Evolutionary conservation across 2,888 invertebrate species (phyloP).

Genomic region (Coenonympha glycerion): DNA sequence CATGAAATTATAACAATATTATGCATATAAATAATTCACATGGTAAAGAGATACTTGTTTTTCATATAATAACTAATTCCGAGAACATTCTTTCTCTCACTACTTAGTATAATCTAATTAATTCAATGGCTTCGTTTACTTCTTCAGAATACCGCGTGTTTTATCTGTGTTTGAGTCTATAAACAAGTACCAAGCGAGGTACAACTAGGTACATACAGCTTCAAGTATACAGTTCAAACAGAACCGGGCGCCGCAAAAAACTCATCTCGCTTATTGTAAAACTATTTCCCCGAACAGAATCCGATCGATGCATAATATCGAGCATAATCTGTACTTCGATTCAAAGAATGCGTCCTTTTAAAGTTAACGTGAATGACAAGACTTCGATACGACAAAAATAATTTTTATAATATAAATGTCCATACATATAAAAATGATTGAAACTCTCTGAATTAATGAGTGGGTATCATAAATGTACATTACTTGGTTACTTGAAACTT

Average conservation of each 20-base stretch:
- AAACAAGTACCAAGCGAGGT: too few species aligned
- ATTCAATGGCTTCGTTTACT: neutral
- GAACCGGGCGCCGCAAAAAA: conserved; percentile 1
- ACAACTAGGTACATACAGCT: too few species aligned
- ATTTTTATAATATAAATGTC: too few species aligned
- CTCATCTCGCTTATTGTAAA: neutral
- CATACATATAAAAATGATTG: too few species aligned
- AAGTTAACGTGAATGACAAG: neutral
- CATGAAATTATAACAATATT: too few species aligned
- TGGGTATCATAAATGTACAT: too few species aligned
- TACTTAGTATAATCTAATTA: neutral
- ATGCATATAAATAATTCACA: too few species aligned
- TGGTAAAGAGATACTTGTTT: too few species aligned
- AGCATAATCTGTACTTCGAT: neutral
- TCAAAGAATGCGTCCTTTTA: neutral
- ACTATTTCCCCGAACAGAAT: conserved; percentile 7
- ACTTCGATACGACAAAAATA: neutral
- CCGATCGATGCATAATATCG: conserved; percentile 5
- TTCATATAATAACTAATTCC: too few species aligned
- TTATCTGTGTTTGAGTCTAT: neutral
- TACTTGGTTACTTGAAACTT: too few species aligned
- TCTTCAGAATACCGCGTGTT: too few species aligned
- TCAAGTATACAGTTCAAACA: conserved; percentile 4
- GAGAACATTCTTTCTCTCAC: neutral
- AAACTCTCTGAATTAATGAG: too few species aligned